Percentiles rank a stretch among this genome's conserved stretches.
These are phyloP conservation scores for Phymorhynchus buccinoides DNA, from an alignment of 1,140 invertebrate species.

Conservation along the genomic window DNA sequence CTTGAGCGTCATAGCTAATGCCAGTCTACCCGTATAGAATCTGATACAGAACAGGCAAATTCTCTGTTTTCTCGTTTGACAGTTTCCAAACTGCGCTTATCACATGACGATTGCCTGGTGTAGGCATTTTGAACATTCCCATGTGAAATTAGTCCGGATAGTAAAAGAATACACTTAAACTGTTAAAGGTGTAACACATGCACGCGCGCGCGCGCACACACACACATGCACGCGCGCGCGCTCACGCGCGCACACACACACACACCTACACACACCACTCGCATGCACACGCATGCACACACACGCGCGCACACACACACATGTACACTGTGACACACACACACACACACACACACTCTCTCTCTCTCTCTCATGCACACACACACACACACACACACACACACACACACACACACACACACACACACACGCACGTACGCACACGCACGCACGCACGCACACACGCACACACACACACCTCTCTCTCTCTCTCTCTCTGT, in stretches of 20 bases:
- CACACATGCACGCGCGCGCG: background rate
- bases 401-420: background rate
- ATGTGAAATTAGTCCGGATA: no score
- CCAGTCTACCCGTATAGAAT: no score
- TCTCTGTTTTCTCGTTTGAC: no score
- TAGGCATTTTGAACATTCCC: no score
- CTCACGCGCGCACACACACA: background rate
- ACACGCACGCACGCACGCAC: constrained; percentile 8
- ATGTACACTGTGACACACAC: background rate
- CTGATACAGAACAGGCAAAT: no score
- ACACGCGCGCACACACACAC: background rate
- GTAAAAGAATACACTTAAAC: no score
- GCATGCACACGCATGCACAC: background rate
- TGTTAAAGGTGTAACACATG: no score
- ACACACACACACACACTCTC: background rate
- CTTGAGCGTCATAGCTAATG: no score
- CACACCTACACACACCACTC: background rate
- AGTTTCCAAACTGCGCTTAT: no score
- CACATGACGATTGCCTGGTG: no score
- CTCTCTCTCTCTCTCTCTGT: no score
- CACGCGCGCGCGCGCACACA: background rate
- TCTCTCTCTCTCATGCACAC: background rate
- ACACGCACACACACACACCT: background rate
- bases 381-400: background rate
- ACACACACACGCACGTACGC: constrained; percentile 5